Evolutionary conservation across 2,113 vertebrate genomes (phyloP).

Genomic region (Cnemophilus loriae): DNA sequence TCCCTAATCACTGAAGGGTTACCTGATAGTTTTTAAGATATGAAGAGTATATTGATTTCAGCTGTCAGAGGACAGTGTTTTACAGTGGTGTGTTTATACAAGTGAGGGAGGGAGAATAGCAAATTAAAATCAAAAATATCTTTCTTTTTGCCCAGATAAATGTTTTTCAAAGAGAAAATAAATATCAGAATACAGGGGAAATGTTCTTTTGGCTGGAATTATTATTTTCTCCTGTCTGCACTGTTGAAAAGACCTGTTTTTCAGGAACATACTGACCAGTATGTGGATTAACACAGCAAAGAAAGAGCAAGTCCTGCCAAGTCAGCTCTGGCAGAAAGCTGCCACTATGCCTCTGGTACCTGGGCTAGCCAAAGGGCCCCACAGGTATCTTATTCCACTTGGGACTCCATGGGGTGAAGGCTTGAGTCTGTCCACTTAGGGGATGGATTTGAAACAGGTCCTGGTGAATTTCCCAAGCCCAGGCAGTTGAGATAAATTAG

Average conservation of each 20-base stretch:
- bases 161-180: background rate
- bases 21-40: background rate
- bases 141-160: background rate
- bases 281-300: background rate
- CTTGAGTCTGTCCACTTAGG: background rate
- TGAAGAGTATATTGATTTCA: conserved; percentile 12
- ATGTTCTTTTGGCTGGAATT: background rate
- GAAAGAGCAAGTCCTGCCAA: background rate
- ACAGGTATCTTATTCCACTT: background rate
- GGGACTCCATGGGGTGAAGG: background rate
- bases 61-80: background rate
- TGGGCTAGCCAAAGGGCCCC: background rate
- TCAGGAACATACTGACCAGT: background rate
- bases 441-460: background rate
- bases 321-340: background rate
- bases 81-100: background rate
- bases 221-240: background rate
- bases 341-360: background rate
- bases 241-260: background rate
- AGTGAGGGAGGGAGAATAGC: background rate
- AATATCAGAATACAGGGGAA: background rate
- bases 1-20: background rate
- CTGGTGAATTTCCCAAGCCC: background rate
- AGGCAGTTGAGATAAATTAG: background rate
- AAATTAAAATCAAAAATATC: background rate